Base-by-base conservation (phyloP, 2,888 invertebrate species). In the Mythimna ferrago region DNA sequence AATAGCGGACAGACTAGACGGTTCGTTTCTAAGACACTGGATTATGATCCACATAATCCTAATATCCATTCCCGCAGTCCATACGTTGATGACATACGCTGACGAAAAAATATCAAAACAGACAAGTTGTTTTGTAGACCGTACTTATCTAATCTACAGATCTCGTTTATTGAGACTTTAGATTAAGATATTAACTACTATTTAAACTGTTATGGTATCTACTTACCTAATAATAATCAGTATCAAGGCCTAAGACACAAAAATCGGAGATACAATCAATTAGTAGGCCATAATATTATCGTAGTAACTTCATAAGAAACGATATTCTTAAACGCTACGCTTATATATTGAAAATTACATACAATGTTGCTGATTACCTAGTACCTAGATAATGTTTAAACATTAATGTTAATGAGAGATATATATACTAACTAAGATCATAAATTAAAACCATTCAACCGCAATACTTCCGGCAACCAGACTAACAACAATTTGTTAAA, bases 401-500 rank as follows among this genome's bases (percentile, higher is more conserved):
- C 9, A 65, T 67, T 58, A 41, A 53, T 57, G 9, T 64, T 44
- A 69, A 73, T 60, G 6, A 65, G 19, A 54, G 11, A 32, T 57
- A 68, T 54, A n/a, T 48, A 61, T 54, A 68, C 16, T 48, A 62
- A 48, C 35, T 38, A 10, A 48, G 10, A 35, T 7, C 48, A 66
- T 79, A 74, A 72, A 76, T 80, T 61, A 80, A 74, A 78, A 64
- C n/a, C 60, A 54, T 54, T 64, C 21, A 19, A 72, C 58, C 69
- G 56, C 51, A 53, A 53, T 66, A 56, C 71, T 78, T 73, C 77
- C 74, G 71, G 60, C 26, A 53, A 14, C 26, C 16, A 53, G 66
- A 62, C 35, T 44, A 38, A 61, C 63, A 71, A 70, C 71, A 83
- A 78, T 81, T 85, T 74, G 81, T 84, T 58, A 61, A 67, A 73